phyloP scores from a whole-genome alignment of 2,113 vertebrate species.

The Centropristis striata region DNA sequence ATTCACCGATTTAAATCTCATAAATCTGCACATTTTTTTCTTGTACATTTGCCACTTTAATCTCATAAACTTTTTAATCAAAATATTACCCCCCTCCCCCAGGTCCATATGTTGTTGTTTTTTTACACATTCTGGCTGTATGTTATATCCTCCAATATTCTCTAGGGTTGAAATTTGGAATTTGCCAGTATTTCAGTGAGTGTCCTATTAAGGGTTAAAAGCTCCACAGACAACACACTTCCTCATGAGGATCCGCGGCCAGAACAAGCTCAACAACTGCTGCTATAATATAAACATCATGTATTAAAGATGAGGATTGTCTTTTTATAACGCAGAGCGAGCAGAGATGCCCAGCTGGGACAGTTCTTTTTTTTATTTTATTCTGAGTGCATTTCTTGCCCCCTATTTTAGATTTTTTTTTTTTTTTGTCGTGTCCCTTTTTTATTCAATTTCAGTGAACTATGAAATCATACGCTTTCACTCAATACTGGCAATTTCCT shows the following conservation, averaged over 20 bases:
- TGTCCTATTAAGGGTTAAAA: too few relatives aligned
- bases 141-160: too few relatives aligned
- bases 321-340: constrained; percentile 53
- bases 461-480: constrained; percentile 72
- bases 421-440: constrained; percentile 26
- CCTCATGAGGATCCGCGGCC: constrained; percentile 39
- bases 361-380: constrained; percentile 3
- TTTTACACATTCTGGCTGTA: too few relatives aligned
- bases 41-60: too few relatives aligned
- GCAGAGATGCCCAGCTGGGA: constrained; percentile 18
- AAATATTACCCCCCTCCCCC: too few relatives aligned
- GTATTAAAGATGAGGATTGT: constrained; percentile 54
- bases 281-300: constrained; percentile 53
- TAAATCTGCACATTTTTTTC: too few relatives aligned
- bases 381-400: constrained; percentile 31
- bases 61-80: too few relatives aligned
- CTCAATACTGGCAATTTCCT: constrained; percentile 48
- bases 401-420: constrained; percentile 29
- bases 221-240: constrained; percentile 22
- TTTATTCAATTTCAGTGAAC: constrained; percentile 60
- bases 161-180: too few relatives aligned
- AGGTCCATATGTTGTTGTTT: too few relatives aligned
- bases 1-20: too few relatives aligned
- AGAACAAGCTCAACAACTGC: constrained; percentile 37
- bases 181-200: too few relatives aligned